Base-by-base conservation (phyloP, 2,797 vertebrate species). In the Natrix natrix region DNA sequence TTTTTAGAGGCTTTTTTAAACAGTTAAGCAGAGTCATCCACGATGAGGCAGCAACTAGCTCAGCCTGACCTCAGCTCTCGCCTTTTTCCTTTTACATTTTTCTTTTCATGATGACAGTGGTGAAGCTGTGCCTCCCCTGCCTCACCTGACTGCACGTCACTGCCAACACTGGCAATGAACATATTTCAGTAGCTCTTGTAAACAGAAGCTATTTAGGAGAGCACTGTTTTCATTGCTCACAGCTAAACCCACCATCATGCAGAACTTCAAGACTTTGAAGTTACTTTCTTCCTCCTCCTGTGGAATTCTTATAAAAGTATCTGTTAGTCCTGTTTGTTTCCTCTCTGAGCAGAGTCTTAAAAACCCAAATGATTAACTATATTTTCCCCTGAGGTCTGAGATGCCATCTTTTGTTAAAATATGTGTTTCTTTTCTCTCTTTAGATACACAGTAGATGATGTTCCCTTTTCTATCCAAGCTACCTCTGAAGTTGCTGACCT, bases 391-490 rank as follows among this genome's bases (percentile, higher is more conserved):
- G 66, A 43, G 26, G 17, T 32, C 32, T 92, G 32, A 56, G 32
- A 28, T 83, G 92, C 52, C 60, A 56, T 63, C 4, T 11, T 52
- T 74, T 26, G 87, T 48, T 91, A 54, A 93, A 43, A 10, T 94
- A 57, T 91, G 63, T 54, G 6, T 37, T 56, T 43, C 24, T 93
- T 94, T 95, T 66, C 24, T 94, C 60, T 94, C 96, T 95, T n/a
- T 91, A 99, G 99, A 96, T 99, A 98, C 93, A 94, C 97, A 0
- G 96, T 99, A 57, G 99, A 99, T 94, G 98, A 99, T 96, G 98
- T 99, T 57, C 99, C 99, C 0, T 99, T 99, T 97, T 99, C 99
- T 94, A 98, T 99, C 95, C 99, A 98, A 43, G 99, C 98, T 56
- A 91, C 91, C 4, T 98, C 99, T 56, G 99, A 99, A 96, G 97